Evolutionary conservation across 2,113 vertebrate genomes (phyloP).

Genomic region (Coregonus clupeaformis): DNA sequence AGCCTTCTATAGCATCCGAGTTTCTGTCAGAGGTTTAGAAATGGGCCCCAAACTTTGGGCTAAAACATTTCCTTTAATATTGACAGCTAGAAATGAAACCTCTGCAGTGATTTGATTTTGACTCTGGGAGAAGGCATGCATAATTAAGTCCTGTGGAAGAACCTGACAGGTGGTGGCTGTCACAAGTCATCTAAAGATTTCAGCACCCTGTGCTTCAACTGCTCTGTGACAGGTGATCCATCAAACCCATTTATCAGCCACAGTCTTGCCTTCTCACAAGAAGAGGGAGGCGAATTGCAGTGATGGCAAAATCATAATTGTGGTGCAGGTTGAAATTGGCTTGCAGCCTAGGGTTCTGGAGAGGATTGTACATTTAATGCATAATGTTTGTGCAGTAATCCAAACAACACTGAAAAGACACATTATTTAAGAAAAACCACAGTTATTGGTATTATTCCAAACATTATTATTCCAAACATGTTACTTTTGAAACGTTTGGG

Average conservation of each 20-base stretch:
- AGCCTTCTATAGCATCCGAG: background rate
- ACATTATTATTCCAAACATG: background rate
- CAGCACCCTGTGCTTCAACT: background rate
- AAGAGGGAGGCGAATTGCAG: conserved; percentile 5
- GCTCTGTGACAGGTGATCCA: conserved; percentile 30
- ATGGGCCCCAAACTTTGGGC: background rate
- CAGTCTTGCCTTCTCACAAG: background rate
- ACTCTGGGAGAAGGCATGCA: background rate
- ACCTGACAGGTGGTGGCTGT: background rate
- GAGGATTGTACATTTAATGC: background rate
- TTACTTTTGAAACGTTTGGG: too few species aligned
- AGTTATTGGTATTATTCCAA: background rate
- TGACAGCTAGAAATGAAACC: background rate
- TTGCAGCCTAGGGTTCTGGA: background rate
- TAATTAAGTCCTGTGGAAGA: background rate
- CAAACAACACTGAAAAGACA: background rate
- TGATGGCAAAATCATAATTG: background rate
- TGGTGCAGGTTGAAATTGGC: conserved; percentile 7
- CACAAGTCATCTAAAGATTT: conserved; percentile 21
- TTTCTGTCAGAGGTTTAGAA: background rate
- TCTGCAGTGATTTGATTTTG: conserved; percentile 5
- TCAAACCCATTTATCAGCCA: conserved; percentile 33
- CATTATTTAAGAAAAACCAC: background rate
- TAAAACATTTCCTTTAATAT: background rate
- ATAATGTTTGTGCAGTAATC: background rate